These are phyloP conservation scores for Mythimna impura DNA, from an alignment of 2,888 invertebrate species.

Conservation along the genomic window DNA sequence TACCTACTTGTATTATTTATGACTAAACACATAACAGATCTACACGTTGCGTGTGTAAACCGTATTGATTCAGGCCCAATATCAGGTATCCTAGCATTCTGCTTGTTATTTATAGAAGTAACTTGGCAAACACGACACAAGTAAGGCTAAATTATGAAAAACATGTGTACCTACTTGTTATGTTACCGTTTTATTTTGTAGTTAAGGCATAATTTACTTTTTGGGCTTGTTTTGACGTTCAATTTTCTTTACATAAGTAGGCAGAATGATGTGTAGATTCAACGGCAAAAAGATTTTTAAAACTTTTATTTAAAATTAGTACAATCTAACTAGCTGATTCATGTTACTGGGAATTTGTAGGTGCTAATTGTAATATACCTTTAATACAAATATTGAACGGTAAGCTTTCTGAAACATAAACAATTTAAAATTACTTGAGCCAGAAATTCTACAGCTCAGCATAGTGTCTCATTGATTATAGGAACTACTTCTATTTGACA, in stretches of 20 bases:
- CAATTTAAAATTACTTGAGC: no score
- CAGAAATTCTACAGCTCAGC: background rate
- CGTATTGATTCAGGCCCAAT: constrained; percentile 47
- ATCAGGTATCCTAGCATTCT: constrained; percentile 46
- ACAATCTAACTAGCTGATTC: no score
- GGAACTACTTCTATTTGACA: no score
- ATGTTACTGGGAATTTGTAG: no score
- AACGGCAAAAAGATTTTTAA: constrained; percentile 15
- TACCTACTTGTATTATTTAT: constrained; percentile 42
- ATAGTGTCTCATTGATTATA: no score
- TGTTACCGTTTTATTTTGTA: constrained; percentile 33
- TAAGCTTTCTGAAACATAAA: no score
- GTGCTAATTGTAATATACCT: background rate
- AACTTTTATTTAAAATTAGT: background rate
- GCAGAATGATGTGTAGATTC: constrained; percentile 1
- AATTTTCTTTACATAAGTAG: constrained; percentile 16
- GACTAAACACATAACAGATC: constrained; percentile 29
- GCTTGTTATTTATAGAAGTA: constrained; percentile 51
- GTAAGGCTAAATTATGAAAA: constrained; percentile 49
- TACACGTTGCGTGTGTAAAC: constrained; percentile 51
- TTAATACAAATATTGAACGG: background rate
- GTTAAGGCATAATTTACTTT: constrained; percentile 28
- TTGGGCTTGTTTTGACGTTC: constrained; percentile 12
- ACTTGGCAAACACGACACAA: constrained; percentile 55
- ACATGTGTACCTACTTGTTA: constrained; percentile 39